Base-by-base conservation (phyloP, 2,797 vertebrate species). In the Clarias pachynema region DNA sequence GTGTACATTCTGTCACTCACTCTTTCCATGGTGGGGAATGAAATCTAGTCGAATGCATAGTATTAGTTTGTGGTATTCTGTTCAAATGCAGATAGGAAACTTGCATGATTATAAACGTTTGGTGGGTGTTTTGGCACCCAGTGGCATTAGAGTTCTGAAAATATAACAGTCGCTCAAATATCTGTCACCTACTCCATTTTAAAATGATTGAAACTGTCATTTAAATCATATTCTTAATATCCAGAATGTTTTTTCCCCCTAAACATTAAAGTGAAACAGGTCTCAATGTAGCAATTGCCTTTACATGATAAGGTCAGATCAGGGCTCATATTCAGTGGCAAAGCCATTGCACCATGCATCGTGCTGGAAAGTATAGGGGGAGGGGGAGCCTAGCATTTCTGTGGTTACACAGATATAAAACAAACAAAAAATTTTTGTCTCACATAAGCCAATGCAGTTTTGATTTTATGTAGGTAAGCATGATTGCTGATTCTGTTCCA, bases 11-110 rank as follows among this genome's bases (percentile, higher is more conserved):
- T 90, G 63, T 85, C 83, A 84, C 87, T 95, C 93, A 94, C 87
- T 90, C 89, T 95, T 96, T 95, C 93, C 94, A 88, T 91, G 80
- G 79, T 59, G 79, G 89, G 82, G 83, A 88, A 49, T 72, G 29
- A 68, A 56, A 68, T 60, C 57, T 40, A 57, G 75, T 81, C 56
- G 81, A 88, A 86, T n/a, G 65, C 20, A 60, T 31, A 10, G 29
- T 31, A 79, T 4, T 40, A 56, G 15, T 44, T 40, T 44, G 34
- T 85, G 29, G 18, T 53, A 65, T 60, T 18, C 14, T 31, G 49
- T 7, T 68, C 77, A 63, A 44, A 18, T 44, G 16, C 37, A 49
- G 24, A 75, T 53, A 56, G 75, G 59, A 87, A 84, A 84, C 49
- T 53, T 37, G 53, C 49, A 60, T 57, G 26, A 49, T 78, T 81